phyloP scores from a whole-genome alignment of 2,797 vertebrate species.

The Myotis pilosus region DNA sequence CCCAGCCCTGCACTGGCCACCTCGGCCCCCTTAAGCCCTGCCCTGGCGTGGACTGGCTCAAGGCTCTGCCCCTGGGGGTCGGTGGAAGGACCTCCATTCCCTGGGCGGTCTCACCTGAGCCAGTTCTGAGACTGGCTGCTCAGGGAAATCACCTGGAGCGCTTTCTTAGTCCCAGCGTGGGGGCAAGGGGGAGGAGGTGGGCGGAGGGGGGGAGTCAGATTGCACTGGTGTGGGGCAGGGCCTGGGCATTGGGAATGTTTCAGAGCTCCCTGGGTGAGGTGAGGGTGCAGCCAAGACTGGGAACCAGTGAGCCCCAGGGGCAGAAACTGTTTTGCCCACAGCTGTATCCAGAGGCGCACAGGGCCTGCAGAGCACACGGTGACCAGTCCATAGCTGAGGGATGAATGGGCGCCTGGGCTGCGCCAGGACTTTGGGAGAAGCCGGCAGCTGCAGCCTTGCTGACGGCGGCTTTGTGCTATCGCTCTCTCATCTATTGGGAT shows the following conservation, averaged over 20 bases:
- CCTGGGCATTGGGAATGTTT: background rate
- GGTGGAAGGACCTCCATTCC: background rate
- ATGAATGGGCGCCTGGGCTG: background rate
- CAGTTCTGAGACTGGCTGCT: background rate
- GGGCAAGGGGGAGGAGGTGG: too few species aligned
- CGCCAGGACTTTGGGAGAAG: background rate
- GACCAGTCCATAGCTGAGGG: background rate
- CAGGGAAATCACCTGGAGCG: background rate
- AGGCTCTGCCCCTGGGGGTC: background rate
- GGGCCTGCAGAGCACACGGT: background rate
- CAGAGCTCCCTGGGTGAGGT: background rate
- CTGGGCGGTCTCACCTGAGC: rapidly evolving
- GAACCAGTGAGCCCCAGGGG: background rate
- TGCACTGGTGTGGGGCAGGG: background rate
- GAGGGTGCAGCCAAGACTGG: background rate
- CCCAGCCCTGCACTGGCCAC: too few species aligned
- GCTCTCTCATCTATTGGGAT: background rate
- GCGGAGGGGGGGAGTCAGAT: background rate
- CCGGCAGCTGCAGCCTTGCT: background rate
- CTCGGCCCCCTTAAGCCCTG: background rate
- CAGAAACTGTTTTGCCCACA: background rate
- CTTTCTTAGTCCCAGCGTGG: background rate
- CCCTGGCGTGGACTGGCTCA: background rate
- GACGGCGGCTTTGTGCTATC: background rate
- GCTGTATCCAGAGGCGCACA: background rate